phyloP scores from a whole-genome alignment of 2,113 vertebrate genomes.

The Daboia siamensis region DNA sequence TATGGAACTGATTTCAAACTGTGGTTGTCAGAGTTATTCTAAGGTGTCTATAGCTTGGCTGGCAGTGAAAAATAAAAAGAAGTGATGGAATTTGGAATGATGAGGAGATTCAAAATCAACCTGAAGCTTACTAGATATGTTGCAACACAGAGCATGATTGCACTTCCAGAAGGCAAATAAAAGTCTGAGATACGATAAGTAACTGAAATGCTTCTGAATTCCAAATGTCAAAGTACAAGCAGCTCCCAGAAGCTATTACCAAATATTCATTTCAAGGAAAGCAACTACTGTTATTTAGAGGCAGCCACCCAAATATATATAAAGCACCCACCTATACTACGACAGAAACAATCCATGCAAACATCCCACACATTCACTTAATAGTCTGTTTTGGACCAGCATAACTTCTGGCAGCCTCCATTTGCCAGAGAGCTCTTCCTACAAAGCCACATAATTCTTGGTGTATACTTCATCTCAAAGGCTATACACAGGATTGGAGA shows the following conservation, averaged over 20 bases:
- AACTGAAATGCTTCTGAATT: neutral
- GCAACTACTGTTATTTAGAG: neutral
- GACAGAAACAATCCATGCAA: neutral
- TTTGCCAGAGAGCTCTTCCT: neutral
- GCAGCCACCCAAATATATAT: neutral
- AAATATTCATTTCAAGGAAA: neutral
- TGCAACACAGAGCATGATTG: neutral
- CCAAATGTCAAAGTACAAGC: neutral
- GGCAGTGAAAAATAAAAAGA: neutral
- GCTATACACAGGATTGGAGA: neutral
- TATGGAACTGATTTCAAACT: neutral
- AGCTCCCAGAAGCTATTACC: neutral
- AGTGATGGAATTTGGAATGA: neutral
- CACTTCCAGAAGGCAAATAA: neutral
- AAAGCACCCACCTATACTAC: neutral
- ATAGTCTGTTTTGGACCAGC: neutral
- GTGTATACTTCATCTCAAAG: neutral
- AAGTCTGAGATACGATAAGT: neutral
- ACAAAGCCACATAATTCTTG: neutral
- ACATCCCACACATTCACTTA: neutral
- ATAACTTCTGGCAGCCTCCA: neutral
- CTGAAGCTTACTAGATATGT: neutral
- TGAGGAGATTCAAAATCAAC: neutral
- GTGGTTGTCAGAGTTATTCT: neutral
- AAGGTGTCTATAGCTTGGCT: neutral